These are phyloP conservation scores for Mugil cephalus DNA, from an alignment of 2,113 vertebrate genomes.

Conservation along the genomic window DNA sequence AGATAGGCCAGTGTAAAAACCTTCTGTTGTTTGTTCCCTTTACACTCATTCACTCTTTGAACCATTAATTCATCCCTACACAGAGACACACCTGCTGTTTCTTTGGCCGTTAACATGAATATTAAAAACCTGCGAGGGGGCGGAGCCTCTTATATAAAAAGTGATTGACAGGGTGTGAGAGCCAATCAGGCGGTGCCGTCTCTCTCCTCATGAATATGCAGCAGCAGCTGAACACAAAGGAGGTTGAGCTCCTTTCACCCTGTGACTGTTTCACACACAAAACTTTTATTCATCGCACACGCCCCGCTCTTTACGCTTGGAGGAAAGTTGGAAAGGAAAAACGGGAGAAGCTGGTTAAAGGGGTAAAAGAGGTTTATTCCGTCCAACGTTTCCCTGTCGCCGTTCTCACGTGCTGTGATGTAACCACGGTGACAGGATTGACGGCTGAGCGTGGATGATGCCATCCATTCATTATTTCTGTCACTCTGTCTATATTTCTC, in stretches of 20 bases:
- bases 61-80: not conserved
- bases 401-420: too few species aligned
- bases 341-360: too few species aligned
- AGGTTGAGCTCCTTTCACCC: not conserved
- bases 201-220: conserved; percentile 37
- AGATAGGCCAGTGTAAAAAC: too few species aligned
- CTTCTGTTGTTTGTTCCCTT: too few species aligned
- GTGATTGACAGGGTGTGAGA: not conserved
- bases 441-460: too few species aligned
- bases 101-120: conserved; percentile 35
- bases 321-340: not conserved
- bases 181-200: conserved; percentile 9
- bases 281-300: not conserved
- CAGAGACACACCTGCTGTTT: conserved; percentile 4
- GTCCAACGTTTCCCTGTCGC: too few species aligned
- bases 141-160: conserved; percentile 5
- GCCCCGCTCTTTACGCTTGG: not conserved
- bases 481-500: too few species aligned
- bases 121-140: conserved; percentile 1
- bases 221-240: conserved; percentile 16
- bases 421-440: too few species aligned
- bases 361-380: too few species aligned
- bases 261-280: not conserved
- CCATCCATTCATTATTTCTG: too few species aligned
- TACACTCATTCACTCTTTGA: too few species aligned